phyloP scores from a whole-genome alignment of 2,113 vertebrate genomes.

The Aplodontia rufa region DNA sequence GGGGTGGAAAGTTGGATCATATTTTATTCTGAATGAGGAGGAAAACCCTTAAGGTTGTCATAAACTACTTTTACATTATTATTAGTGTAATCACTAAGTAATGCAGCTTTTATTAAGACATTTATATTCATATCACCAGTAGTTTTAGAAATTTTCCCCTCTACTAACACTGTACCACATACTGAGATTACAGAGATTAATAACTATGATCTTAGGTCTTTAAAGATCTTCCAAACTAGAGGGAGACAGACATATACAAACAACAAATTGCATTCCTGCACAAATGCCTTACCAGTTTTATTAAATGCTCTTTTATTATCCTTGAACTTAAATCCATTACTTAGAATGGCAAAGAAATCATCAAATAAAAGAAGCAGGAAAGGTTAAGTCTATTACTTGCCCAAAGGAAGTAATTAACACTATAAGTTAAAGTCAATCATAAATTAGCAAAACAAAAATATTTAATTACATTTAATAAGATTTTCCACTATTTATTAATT shows the following conservation, averaged over 20 bases:
- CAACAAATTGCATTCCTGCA: background rate
- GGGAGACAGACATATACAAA: background rate
- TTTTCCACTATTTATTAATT: background rate
- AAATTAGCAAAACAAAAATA: background rate
- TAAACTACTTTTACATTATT: background rate
- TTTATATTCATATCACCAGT: background rate
- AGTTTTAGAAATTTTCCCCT: background rate
- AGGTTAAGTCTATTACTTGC: background rate
- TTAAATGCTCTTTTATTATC: background rate
- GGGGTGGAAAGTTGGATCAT: background rate
- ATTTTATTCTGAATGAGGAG: background rate
- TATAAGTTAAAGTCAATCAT: background rate
- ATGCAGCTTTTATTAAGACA: background rate
- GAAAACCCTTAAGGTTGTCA: background rate
- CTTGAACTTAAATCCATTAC: background rate
- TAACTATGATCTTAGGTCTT: background rate
- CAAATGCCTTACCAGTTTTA: background rate
- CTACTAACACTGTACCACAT: background rate
- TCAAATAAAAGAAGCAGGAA: background rate
- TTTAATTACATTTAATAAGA: background rate
- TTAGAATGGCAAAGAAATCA: background rate
- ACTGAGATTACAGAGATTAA: background rate
- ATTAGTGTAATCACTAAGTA: background rate
- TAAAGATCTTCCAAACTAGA: background rate
- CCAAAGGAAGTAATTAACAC: background rate